Percentiles rank a stretch among this genome's conserved stretches.
phyloP scores from a whole-genome alignment of 2,888 invertebrate genomes.

The Pollenia griseotomentosa region DNA sequence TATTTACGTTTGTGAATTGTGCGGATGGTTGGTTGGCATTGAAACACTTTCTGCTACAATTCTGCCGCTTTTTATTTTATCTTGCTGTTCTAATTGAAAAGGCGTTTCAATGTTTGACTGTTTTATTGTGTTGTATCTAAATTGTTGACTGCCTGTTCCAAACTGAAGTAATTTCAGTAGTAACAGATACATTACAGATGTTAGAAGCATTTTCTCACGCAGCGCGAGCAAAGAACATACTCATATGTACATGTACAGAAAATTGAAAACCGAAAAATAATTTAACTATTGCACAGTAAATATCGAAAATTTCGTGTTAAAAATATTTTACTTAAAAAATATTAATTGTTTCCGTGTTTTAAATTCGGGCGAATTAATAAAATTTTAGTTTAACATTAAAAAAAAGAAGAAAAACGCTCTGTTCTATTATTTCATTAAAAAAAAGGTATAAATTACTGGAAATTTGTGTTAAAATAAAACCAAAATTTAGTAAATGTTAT shows the following conservation, averaged over 20 bases:
- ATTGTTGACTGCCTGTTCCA: constrained; percentile 21
- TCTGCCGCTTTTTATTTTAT: constrained; percentile 6
- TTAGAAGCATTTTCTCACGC: constrained; percentile 21
- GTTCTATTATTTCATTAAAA: not conserved
- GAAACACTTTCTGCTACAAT: constrained; percentile 56
- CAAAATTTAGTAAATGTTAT: not conserved
- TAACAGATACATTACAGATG: constrained; percentile 66
- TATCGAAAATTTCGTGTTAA: constrained; percentile 11
- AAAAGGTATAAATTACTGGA: constrained; percentile 35
- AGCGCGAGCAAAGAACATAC: not conserved
- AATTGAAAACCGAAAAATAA: constrained; percentile 7
- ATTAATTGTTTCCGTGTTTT: constrained; percentile 28
- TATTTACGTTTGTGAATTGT: not conserved
- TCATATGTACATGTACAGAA: not conserved
- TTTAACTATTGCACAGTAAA: not conserved
- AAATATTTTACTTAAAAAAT: not conserved
- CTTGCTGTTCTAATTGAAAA: not conserved
- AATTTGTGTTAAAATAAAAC: not conserved
- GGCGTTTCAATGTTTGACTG: constrained; percentile 55
- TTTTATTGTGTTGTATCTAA: constrained; percentile 47
- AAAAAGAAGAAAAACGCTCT: not conserved
- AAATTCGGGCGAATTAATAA: not conserved
- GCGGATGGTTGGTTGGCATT: constrained; percentile 64
- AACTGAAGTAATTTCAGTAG: constrained; percentile 63
- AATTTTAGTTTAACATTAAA: not conserved